Evolutionary conservation across 2,888 invertebrate genomes (phyloP).

Genomic region (Platycheirus albimanus): DNA sequence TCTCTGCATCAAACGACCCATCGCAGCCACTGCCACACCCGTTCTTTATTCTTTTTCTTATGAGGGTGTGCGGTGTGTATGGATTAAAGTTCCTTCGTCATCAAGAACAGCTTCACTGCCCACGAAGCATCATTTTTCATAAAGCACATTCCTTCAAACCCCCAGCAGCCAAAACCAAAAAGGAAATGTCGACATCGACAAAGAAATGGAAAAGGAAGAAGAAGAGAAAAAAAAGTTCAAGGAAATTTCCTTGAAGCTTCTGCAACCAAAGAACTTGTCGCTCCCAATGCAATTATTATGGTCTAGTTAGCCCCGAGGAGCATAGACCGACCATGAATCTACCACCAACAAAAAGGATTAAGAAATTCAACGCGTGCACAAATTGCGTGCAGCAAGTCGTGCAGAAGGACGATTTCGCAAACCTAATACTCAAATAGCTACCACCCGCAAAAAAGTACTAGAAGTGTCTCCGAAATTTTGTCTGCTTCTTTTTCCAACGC

Average conservation of each 20-base stretch:
- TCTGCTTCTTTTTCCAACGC: not conserved
- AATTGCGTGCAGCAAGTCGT: slow-evolving; percentile 39
- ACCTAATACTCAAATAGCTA: not conserved
- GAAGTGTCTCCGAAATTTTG: slow-evolving; percentile 12
- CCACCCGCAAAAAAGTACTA: not conserved
- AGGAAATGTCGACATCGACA: slow-evolving; percentile 1
- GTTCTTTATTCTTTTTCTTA: slow-evolving; percentile 3
- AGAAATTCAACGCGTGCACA: slow-evolving; percentile 31
- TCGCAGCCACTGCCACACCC: too few relatives aligned
- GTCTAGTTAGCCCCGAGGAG: slow-evolving; percentile 38
- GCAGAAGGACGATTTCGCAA: not conserved
- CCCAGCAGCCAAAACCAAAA: too few relatives aligned
- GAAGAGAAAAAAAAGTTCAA: slow-evolving; percentile 38
- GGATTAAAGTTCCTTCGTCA: slow-evolving; percentile 58
- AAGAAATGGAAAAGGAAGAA: slow-evolving; percentile 6
- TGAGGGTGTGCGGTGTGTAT: too few relatives aligned
- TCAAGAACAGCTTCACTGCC: slow-evolving; percentile 58
- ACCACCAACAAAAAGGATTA: not conserved
- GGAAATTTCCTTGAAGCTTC: slow-evolving; percentile 30
- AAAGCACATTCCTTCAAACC: slow-evolving; percentile 41
- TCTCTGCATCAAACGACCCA: slow-evolving; percentile 64
- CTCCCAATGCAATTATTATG: slow-evolving; percentile 46
- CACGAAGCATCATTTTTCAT: slow-evolving; percentile 68
- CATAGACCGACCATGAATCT: slow-evolving; percentile 6
- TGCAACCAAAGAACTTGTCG: slow-evolving; percentile 5